Conservation (phyloP, 2,113 vertebrate species). For the Macrotus californicus region DNA sequence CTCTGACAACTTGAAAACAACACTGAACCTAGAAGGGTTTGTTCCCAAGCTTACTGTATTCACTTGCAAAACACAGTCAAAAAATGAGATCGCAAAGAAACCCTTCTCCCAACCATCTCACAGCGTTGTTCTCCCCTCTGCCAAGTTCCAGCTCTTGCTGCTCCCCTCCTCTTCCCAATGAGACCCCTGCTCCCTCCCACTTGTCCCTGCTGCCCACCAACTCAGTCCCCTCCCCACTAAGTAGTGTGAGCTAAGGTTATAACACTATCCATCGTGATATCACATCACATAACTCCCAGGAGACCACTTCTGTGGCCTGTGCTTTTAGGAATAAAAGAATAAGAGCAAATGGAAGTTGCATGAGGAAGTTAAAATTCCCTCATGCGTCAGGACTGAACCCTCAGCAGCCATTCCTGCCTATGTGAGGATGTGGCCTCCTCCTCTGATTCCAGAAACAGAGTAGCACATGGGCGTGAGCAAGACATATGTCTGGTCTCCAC, state of each 20-base stretch:
- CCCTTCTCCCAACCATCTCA: not conserved
- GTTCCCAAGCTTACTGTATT: not conserved
- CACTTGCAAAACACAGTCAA: conserved; percentile 3
- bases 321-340: conserved; percentile 8
- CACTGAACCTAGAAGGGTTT: conserved; percentile 3
- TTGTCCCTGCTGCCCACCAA: not conserved
- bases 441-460: conserved; percentile 63
- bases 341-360: not conserved
- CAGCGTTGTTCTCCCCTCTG: not conserved
- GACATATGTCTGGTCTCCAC: conserved; percentile 74
- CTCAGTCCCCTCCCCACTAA: not conserved
- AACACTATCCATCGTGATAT: not conserved
- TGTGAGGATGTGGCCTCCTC: conserved; percentile 38
- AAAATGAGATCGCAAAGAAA: conserved; percentile 33
- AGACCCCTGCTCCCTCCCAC: not conserved
- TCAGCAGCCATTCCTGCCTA: conserved; percentile 49
- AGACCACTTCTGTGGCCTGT: not conserved
- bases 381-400: conserved; percentile 13
- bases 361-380: not conserved
- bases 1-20: not conserved
- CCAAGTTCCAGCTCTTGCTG: not conserved
- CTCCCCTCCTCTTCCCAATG: not conserved
- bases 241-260: not conserved
- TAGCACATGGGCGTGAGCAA: conserved; percentile 63
- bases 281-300: not conserved